Evolutionary conservation across 2,113 vertebrate species (phyloP), one percentile per base, ranked within the genome.

Genomic region (Xiphophorus maculatus): DNA sequence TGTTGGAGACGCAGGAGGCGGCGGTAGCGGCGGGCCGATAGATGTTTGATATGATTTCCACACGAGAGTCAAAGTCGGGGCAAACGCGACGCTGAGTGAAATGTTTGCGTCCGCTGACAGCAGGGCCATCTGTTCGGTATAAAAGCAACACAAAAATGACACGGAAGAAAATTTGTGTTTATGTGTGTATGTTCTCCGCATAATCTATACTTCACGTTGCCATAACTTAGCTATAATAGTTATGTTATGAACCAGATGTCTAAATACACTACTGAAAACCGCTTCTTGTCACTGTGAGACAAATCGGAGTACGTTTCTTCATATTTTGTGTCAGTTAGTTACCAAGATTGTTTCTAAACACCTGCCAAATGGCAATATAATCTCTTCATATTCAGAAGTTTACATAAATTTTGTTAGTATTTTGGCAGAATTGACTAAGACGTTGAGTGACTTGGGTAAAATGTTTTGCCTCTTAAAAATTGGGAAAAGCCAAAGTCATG

Each of bases 51-150:
- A 88, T 72, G 12, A 79, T 77, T 82, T 85, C 79, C 66, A 83
- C 73, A 80, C 54, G 2, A 78, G 79, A 91, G 80, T 89, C 83
- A 76, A 69, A 76, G 73, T 79, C 27, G 62, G 85, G 91, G 89
- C 83, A 90, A 85, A 76, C 88, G 67, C 69, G 88, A 89, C 84
- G 86, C 66, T 84, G 80, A 86, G 89, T 85, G 87, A 86, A 87
- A 90, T 91, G 84, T 91, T 90, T 92, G 93, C 42, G 82, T 90
- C 82, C 87, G 91, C 91, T 94, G 86, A 89, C 77, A 91, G 82
- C 68, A 74, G 75, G 74, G 69, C 86, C 87, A 91, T 93, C 86
- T 92, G 91, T 87, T 89, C 74, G 82, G 81, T 77, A 63, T 79
- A 73, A 66, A 48, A 32, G 35, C 5, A 0, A 25, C 30, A 70